A percentile compares a stretch with the other conserved stretches of the same genome.
Evolutionary conservation across 2,888 invertebrate genomes (phyloP).

Genomic region (Ophion ventricosus): DNA sequence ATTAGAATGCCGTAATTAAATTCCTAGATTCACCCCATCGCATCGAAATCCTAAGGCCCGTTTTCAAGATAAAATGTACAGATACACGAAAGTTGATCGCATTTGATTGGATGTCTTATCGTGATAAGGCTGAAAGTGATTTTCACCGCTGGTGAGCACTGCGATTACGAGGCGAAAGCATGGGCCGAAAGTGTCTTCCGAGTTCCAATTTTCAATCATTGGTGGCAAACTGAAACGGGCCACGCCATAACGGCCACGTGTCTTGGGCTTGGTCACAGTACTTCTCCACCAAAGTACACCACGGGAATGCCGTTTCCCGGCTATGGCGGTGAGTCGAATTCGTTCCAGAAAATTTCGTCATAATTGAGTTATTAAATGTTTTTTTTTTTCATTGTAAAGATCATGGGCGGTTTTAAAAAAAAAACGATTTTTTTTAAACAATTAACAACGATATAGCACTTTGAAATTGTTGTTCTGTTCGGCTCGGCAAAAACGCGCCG

Average conservation of each 20-base stretch:
- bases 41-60: too few relatives aligned
- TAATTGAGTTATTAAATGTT: too few relatives aligned
- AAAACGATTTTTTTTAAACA: too few relatives aligned
- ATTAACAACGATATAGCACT: too few relatives aligned
- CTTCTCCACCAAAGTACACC: slow-evolving; percentile 89
- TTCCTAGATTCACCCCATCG: too few relatives aligned
- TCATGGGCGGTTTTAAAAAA: too few relatives aligned
- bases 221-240: slow-evolving; percentile 99
- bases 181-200: slow-evolving; percentile 90
- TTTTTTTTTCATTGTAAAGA: too few relatives aligned
- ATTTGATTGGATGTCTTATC: not conserved
- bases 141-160: slow-evolving; percentile 96
- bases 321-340: slow-evolving; percentile 88
- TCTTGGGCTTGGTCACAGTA: slow-evolving; percentile 89
- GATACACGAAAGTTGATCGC: not conserved
- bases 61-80: not conserved
- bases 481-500: too few relatives aligned
- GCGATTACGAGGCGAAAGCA: slow-evolving; percentile 94
- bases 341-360: not conserved
- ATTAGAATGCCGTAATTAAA: too few relatives aligned
- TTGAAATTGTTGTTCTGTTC: too few relatives aligned
- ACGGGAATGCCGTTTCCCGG: slow-evolving; percentile 96
- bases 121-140: slow-evolving; percentile 85
- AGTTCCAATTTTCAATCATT: slow-evolving; percentile 94
- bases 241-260: slow-evolving; percentile 95